Evolutionary conservation across 2,113 vertebrate genomes (phyloP), one percentile per base, ranked within the genome.

Genomic region (Lipophrys pholis): DNA sequence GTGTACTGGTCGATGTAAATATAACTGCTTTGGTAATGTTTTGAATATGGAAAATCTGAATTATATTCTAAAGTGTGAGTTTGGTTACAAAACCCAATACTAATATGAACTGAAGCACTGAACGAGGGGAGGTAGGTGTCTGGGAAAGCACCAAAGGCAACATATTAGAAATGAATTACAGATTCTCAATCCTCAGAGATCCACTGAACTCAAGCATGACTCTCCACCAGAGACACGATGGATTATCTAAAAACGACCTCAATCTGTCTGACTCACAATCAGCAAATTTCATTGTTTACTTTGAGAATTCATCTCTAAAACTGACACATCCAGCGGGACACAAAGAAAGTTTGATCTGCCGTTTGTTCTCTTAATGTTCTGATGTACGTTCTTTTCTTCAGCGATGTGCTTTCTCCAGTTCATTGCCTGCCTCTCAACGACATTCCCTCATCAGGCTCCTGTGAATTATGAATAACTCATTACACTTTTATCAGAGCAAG

Each of bases 391-490:
- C 51, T 57, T 88, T 78, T 79, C 75, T 76, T 75, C 57, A 60
- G 50, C 45, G 59, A 68, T 59, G 56, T 3, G 17, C 21, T 64
- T 73, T 46, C 67, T 76, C 71, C 63, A 67, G 54, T 14, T 8
- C 53, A 43, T 39, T 17, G 21, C 56, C 74, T 38, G 59, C 60
- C 78, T 48, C 42, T 35, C 55, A 62, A 53, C 5, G 10, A 69
- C 69, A 36, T 49, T 58, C 61, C 53, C 83, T 81, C 82, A 80
- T 84, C 88, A 84, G 56, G 68, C 73, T 7, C 17, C 76, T 78
- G 86, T 90, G 79, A 91, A 90, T 90, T 89, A 92, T 90, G 87
- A 93, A 91, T 90, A 89, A 89, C 82, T 89, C 85, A 89, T 92
- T 90, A 89, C 69, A 82, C 69, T 90, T 90, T 87, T 82, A 85